A percentile compares a stretch with the other conserved stretches of the same genome.
Conservation (phyloP, 1,140 invertebrate genomes). For the Mycetomoellerius zeteki region DNA sequence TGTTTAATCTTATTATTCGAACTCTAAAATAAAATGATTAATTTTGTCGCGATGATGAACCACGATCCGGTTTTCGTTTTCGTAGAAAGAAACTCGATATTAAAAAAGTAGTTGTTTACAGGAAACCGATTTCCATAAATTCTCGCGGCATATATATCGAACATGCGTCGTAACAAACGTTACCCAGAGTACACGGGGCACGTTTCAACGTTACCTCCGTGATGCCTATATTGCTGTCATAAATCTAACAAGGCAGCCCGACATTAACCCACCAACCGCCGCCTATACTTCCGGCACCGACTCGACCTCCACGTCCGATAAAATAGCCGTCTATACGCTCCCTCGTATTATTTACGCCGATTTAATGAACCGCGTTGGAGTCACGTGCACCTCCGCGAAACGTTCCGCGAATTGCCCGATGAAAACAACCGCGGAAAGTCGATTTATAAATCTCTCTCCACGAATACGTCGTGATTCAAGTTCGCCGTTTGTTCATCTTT, state of each 20-base stretch:
- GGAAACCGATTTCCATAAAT: slow-evolving; percentile 21
- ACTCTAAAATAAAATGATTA: slow-evolving; percentile 22
- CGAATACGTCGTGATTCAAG: not conserved
- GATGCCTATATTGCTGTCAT: slow-evolving; percentile 83
- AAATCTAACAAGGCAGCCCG: slow-evolving; percentile 82
- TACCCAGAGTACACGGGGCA: slow-evolving; percentile 56
- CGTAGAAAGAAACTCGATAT: slow-evolving; percentile 1
- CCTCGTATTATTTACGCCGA: slow-evolving; percentile 77
- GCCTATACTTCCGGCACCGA: slow-evolving; percentile 77
- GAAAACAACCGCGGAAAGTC: slow-evolving; percentile 2
- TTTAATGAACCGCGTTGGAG: slow-evolving; percentile 78
- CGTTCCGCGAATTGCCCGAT: not conserved
- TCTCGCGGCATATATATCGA: slow-evolving; percentile 30
- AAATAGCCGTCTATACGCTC: slow-evolving; percentile 69
- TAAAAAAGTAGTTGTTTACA: slow-evolving; percentile 11
- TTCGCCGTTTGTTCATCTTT: not conserved
- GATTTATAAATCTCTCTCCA: slow-evolving; percentile 2
- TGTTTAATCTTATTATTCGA: not conserved
- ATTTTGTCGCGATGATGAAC: not conserved
- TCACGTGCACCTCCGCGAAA: slow-evolving; percentile 20
- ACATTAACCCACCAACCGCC: slow-evolving; percentile 78
- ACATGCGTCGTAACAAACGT: slow-evolving; percentile 47
- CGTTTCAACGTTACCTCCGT: slow-evolving; percentile 76
- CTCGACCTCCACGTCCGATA: slow-evolving; percentile 77
- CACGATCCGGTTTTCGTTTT: not conserved